phyloP scores from a whole-genome alignment of 2,797 vertebrate genomes.

The Bradypodion ventrale region DNA sequence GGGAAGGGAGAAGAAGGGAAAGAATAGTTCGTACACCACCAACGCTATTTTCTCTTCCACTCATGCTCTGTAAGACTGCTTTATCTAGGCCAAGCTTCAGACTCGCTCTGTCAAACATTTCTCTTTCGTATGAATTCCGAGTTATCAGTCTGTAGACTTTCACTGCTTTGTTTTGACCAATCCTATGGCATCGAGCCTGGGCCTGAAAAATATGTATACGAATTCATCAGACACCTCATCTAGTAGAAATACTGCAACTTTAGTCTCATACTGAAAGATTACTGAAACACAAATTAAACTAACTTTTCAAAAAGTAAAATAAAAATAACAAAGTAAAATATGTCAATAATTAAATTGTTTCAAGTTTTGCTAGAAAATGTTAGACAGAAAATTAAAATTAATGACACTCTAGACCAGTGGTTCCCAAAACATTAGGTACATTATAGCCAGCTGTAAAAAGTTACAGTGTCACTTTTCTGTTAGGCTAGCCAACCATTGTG shows the following conservation, averaged over 20 bases:
- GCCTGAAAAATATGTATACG: constrained; percentile 77
- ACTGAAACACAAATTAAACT: not conserved
- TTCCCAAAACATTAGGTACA: too few relatives aligned
- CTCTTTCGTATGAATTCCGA: constrained; percentile 95
- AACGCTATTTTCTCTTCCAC: constrained; percentile 92
- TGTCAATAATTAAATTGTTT: not conserved
- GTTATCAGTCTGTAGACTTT: constrained; percentile 98
- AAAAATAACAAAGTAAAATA: not conserved
- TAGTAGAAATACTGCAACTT: not conserved
- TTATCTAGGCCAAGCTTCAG: constrained; percentile 97
- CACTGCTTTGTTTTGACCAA: constrained; percentile 98
- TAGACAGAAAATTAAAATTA: not conserved
- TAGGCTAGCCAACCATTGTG: too few relatives aligned
- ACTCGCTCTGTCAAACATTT: constrained; percentile 99
- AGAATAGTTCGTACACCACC: constrained; percentile 80
- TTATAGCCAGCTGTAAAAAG: too few relatives aligned
- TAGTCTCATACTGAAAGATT: not conserved
- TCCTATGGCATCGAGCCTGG: constrained; percentile 97
- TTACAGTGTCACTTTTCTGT: too few relatives aligned
- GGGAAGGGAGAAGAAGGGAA: not conserved
- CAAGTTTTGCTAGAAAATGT: not conserved
- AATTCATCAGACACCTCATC: not conserved
- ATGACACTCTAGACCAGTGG: too few relatives aligned
- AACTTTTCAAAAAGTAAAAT: not conserved
- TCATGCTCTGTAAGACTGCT: constrained; percentile 98